phyloP scores from a whole-genome alignment of 2,113 vertebrate genomes.

The Phaetusa simplex region DNA sequence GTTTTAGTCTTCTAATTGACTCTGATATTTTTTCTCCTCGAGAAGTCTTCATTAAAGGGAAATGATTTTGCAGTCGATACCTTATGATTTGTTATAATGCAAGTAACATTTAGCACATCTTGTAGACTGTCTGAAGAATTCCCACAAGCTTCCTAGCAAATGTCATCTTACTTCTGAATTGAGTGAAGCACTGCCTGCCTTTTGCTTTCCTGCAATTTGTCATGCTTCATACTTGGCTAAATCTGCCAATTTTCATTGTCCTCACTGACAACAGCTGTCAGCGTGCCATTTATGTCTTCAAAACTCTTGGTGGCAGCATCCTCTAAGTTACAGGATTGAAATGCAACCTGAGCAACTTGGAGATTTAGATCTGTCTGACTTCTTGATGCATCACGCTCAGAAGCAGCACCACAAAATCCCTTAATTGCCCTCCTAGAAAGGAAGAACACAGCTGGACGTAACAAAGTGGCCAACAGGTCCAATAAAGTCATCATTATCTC shows the following conservation, averaged over 20 bases:
- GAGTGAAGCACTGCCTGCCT: conserved; percentile 34
- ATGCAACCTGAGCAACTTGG: background rate
- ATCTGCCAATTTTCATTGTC: conserved; percentile 61
- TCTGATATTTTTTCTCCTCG: background rate
- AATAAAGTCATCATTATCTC: background rate
- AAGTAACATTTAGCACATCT: conserved; percentile 54
- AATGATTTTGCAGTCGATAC: conserved; percentile 40
- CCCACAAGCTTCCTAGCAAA: conserved; percentile 59
- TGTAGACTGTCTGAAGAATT: conserved; percentile 59
- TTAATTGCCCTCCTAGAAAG: background rate
- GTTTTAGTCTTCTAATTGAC: background rate
- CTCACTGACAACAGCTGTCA: conserved; percentile 51
- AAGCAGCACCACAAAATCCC: background rate
- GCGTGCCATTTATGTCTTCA: background rate
- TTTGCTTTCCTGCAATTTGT: conserved; percentile 58
- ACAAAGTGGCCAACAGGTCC: background rate
- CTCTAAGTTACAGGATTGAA: conserved; percentile 15
- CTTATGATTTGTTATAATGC: conserved; percentile 45
- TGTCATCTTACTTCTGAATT: conserved; percentile 29
- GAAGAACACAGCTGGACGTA: background rate
- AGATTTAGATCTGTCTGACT: background rate
- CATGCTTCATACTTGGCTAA: conserved; percentile 61
- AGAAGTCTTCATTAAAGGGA: conserved; percentile 50
- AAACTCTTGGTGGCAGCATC: conserved; percentile 68
- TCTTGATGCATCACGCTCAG: background rate